Base-by-base conservation (phyloP, 2,888 invertebrate species). In the Alloscopus bannaensis region DNA sequence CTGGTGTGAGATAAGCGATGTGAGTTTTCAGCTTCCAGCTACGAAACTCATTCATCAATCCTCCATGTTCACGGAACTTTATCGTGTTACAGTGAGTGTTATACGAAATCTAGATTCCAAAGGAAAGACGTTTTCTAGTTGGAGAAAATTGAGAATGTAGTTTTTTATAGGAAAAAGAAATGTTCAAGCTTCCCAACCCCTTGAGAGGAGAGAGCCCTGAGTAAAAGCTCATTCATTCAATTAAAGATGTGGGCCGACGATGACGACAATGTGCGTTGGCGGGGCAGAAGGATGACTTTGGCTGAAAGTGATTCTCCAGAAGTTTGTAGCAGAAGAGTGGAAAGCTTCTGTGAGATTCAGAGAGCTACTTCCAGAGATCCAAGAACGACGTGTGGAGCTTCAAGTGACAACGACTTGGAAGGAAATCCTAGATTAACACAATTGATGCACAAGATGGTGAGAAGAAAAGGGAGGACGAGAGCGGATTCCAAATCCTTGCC, bases 231-330 rank as follows among this genome's bases (percentile, higher is more conserved):
- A n/a, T n/a, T n/a, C n/a, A n/a, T n/a, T n/a, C 20, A 16, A 50
- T 50, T 6, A 50, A 55, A 31, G n/a, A 72, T 72, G 72, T 72
- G 62, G 72, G 64, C 45, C 1, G 64, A 72, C 24, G 64, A n/a
- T n/a, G n/a, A 55, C 47, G 64, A 64, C 18, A 57, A 20, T 11
- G 8, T 55, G 55, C 64, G 64, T 62, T 72, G 72, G 72, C 64
- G 55, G 16, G 42, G 24, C 29, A 16, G 31, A 59, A 57, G 22
- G 29, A 45, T 16, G 3, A 45, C n/a, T 18, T 8, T 50, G 36
- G 13, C 36, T 36, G 36, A 50, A 11, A 50, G 18, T 50, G 22
- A 18, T n/a, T 2, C 18, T 50, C 20, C 8, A 3, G 20, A 22
- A 50, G 42, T 42, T 42, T 16, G 2, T 8, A 18, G 50, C n/a